A percentile compares a stretch with the other conserved stretches of the same genome.
phyloP scores from a whole-genome alignment of 2,888 invertebrate genomes.

The Nephrotoma flavescens region DNA sequence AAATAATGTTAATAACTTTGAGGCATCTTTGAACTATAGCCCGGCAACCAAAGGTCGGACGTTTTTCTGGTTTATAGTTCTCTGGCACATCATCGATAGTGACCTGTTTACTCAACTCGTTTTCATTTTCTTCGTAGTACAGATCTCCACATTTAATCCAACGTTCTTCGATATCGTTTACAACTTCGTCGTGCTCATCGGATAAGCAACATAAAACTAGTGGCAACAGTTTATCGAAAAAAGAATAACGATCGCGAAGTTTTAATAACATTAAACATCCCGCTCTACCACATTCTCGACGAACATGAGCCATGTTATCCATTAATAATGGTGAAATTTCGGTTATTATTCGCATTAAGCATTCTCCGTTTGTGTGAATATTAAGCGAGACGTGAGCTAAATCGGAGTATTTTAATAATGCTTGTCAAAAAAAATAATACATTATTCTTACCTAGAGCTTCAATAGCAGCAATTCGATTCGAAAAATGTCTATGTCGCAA shows the following conservation, averaged over 20 bases:
- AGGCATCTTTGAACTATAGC: constrained; percentile 55
- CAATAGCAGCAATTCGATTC: constrained; percentile 58
- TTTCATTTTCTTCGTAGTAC: constrained; percentile 75
- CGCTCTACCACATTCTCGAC: constrained; percentile 59
- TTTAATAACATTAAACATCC: constrained; percentile 64
- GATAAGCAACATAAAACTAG: constrained; percentile 68
- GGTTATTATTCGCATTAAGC: constrained; percentile 54
- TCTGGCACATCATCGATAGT: constrained; percentile 47
- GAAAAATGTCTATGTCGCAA: constrained; percentile 71
- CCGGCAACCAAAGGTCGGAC: constrained; percentile 83
- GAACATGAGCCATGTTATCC: constrained; percentile 66
- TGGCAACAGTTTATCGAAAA: constrained; percentile 73
- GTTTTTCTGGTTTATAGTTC: constrained; percentile 59
- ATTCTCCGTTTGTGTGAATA: constrained; percentile 47
- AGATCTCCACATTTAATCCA: constrained; percentile 64
- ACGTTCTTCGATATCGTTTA: constrained; percentile 41
- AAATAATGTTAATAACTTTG: constrained; percentile 22
- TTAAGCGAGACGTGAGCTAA: constrained; percentile 51
- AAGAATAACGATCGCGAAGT: constrained; percentile 76
- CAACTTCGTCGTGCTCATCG: constrained; percentile 65
- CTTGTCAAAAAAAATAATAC: background rate
- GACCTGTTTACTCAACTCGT: constrained; percentile 74
- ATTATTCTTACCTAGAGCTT: constrained; percentile 45
- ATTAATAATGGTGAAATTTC: constrained; percentile 79
- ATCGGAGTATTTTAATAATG: constrained; percentile 2